A percentile compares a stretch with the other conserved stretches of the same genome.
These are phyloP conservation scores for Orbicella faveolata DNA, from an alignment of 64 coral and sea anemone genomes.

Conservation along the genomic window DNA sequence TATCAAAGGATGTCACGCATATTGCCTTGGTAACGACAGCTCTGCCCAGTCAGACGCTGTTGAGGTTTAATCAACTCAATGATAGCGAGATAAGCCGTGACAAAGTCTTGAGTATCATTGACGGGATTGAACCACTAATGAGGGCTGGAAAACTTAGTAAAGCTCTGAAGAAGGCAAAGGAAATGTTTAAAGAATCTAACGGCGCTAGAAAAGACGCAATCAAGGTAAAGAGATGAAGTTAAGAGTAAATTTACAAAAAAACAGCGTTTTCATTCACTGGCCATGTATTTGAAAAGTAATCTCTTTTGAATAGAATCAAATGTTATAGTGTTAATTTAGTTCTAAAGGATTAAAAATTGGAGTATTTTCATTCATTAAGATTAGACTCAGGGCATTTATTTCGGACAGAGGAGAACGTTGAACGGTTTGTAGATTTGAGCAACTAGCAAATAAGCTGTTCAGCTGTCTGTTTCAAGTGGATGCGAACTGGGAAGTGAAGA, in stretches of 20 bases:
- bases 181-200: not conserved
- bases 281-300: no score
- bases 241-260: not conserved
- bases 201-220: not conserved
- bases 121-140: not conserved
- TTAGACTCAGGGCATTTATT: no score
- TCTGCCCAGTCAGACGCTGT: not conserved
- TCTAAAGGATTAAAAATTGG: no score
- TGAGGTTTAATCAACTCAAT: not conserved
- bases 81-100: not conserved
- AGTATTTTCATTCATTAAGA: no score
- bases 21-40: not conserved
- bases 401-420: no score
- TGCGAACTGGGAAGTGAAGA: no score
- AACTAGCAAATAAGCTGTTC: no score
- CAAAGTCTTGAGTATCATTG: not conserved
- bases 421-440: no score
- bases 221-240: not conserved
- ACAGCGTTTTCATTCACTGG: no score
- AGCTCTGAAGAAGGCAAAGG: not conserved
- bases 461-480: no score
- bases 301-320: no score
- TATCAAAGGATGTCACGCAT: not conserved
- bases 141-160: not conserved
- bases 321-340: no score